A percentile compares a stretch with the other conserved stretches of the same genome.
These are phyloP conservation scores for Rafetus swinhoei DNA, from an alignment of 2,113 vertebrate genomes.

Conservation along the genomic window DNA sequence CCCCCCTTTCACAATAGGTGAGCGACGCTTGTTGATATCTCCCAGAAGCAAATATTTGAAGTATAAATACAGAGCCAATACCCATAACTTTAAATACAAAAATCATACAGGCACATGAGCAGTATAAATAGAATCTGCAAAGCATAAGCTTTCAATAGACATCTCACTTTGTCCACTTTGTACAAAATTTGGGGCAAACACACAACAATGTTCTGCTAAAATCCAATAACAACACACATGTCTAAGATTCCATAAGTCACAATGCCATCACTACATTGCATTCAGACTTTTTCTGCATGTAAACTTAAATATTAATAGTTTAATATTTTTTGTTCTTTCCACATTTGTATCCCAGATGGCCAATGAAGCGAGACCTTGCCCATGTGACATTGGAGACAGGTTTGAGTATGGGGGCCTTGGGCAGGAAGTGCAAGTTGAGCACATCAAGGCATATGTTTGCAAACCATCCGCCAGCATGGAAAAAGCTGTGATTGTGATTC, in stretches of 20 bases:
- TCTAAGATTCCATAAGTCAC: fast-evolving
- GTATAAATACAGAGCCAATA: no score
- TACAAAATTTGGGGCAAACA: no score
- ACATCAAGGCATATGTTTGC: constrained; percentile 81
- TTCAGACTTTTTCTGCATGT: not conserved
- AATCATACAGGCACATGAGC: no score
- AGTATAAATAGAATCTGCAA: no score
- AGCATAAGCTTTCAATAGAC: no score
- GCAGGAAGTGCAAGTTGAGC: constrained; percentile 84
- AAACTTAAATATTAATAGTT: not conserved
- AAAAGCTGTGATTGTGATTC: constrained; percentile 86
- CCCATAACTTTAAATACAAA: no score
- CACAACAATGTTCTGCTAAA: no score
- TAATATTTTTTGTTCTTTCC: not conserved
- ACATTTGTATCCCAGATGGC: constrained; percentile 78
- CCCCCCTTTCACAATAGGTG: no score
- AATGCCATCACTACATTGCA: not conserved
- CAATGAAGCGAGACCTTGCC: constrained; percentile 87
- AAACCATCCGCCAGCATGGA: constrained; percentile 73
- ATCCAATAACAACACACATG: no score
- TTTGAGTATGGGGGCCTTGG: constrained; percentile 83
- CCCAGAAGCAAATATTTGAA: no score
- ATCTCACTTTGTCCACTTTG: no score
- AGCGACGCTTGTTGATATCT: no score
- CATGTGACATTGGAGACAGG: constrained; percentile 83